Conservation (phyloP, 1,140 invertebrate species). For the Battus philenor region DNA sequence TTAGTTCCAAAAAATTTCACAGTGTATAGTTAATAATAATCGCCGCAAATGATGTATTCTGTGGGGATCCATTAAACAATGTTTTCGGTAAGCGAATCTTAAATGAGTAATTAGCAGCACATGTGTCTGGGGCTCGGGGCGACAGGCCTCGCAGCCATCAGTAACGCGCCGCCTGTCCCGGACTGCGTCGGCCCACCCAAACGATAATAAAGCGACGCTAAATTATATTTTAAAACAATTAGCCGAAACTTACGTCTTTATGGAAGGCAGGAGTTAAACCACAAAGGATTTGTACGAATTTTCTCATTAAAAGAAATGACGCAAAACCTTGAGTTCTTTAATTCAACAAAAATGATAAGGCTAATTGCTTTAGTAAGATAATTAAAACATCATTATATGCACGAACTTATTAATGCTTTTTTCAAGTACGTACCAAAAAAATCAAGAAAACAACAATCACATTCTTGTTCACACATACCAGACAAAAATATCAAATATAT, state of each 20-base stretch:
- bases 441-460: no score
- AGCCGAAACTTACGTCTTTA: conserved; percentile 18
- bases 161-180: conserved; percentile 44
- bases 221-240: conserved; percentile 68
- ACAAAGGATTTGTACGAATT: neutral
- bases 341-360: no score
- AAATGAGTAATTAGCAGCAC: conserved; percentile 67
- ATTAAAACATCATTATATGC: no score
- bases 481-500: no score
- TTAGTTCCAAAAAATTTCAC: neutral
- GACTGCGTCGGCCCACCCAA: conserved; percentile 32
- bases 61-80: conserved; percentile 29
- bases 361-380: no score
- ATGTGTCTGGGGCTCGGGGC: conserved; percentile 29
- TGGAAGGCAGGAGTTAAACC: neutral
- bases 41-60: neutral
- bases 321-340: no score
- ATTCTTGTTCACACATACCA: no score
- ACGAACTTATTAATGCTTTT: no score
- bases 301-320: no score
- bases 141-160: conserved; percentile 34
- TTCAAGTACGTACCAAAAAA: no score
- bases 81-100: conserved; percentile 36
- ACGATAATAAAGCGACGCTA: conserved; percentile 50
- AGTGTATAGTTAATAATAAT: neutral